Conservation (phyloP, 2,113 vertebrate species). For the Calidris pygmaea region DNA sequence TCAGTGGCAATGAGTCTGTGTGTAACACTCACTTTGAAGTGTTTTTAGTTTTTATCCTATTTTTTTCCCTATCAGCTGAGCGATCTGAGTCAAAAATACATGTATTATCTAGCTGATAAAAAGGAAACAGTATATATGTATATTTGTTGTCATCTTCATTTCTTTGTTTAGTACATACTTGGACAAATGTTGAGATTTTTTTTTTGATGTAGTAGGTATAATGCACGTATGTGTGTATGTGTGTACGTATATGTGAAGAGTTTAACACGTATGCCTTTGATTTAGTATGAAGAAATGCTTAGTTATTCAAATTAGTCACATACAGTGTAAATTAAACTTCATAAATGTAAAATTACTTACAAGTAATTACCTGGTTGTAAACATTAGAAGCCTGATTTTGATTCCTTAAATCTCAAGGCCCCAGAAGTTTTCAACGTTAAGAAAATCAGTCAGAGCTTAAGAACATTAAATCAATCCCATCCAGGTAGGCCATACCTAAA, state of each 20-base stretch:
- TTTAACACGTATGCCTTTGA: neutral
- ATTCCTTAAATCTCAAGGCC: neutral
- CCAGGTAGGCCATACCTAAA: fast-evolving
- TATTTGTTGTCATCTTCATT: neutral
- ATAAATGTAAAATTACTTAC: neutral
- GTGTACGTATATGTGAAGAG: neutral
- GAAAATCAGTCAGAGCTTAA: neutral
- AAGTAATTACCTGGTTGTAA: neutral
- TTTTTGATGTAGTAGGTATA: neutral
- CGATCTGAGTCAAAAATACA: neutral
- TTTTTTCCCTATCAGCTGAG: neutral
- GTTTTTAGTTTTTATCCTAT: neutral
- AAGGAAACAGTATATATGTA: neutral
- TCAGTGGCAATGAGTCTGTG: neutral
- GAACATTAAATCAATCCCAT: neutral
- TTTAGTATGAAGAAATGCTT: neutral
- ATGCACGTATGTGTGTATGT: neutral
- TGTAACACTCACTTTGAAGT: neutral
- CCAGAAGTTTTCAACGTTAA: neutral
- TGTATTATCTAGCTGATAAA: neutral
- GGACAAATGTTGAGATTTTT: neutral
- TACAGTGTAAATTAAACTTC: neutral
- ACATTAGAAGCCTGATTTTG: neutral
- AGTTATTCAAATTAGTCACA: neutral
- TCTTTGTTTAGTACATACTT: neutral